phyloP scores from a whole-genome alignment of 2,888 invertebrate genomes.

The Noctua janthe region DNA sequence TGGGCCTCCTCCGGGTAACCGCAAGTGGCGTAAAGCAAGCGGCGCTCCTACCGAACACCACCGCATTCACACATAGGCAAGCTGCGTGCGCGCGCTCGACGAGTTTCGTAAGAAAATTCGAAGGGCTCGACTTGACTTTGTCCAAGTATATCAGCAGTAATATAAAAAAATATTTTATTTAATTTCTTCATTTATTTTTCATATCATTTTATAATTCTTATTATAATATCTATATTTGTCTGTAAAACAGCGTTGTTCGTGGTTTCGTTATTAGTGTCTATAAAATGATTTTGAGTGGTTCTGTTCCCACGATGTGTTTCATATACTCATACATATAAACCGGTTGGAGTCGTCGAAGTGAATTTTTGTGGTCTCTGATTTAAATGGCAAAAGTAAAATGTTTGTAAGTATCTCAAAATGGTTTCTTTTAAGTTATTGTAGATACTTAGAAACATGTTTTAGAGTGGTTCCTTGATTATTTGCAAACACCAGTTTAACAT shows the following conservation, averaged over 20 bases:
- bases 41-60: too few species aligned
- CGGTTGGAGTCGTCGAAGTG: too few species aligned
- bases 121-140: not conserved
- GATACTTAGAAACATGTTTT: not conserved
- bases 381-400: not conserved
- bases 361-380: not conserved
- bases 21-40: too few species aligned
- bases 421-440: not conserved
- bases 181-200: not conserved
- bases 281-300: conserved; percentile 5
- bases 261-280: too few species aligned
- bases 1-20: too few species aligned
- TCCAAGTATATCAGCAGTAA: too few species aligned
- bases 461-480: not conserved
- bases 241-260: not conserved
- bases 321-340: not conserved
- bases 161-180: too few species aligned
- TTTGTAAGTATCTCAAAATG: not conserved
- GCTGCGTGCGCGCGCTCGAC: too few species aligned
- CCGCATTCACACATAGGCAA: too few species aligned
- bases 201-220: not conserved
- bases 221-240: not conserved
- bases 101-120: not conserved
- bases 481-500: not conserved
- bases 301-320: not conserved